These are phyloP conservation scores for Darwinula stevensoni DNA, from an alignment of 2,888 invertebrate species.

Conservation along the genomic window DNA sequence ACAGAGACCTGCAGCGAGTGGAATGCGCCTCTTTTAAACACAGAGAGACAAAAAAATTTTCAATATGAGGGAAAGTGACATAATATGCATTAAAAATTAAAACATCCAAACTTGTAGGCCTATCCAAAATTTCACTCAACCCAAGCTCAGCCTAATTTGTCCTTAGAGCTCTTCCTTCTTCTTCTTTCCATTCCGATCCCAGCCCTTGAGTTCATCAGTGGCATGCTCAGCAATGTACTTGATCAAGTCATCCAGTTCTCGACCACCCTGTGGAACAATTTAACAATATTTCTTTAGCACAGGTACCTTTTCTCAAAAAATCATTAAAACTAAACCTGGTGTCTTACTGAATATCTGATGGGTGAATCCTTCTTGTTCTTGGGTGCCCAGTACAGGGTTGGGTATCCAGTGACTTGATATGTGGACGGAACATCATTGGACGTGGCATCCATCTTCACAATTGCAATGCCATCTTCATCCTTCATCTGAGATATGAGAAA, in stretches of 20 bases:
- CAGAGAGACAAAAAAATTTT: no score
- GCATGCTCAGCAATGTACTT: conserved; percentile 80
- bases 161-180: conserved; percentile 31
- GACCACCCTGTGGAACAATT: conserved; percentile 52
- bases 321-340: not conserved
- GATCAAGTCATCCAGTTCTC: conserved; percentile 72
- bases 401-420: conserved; percentile 87
- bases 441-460: conserved; percentile 95
- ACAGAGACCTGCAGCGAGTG: no score
- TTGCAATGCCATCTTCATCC: conserved; percentile 55
- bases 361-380: conserved; percentile 48
- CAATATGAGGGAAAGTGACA: no score
- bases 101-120: no score
- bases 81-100: no score
- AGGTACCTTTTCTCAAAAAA: not conserved
- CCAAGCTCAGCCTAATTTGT: no score
- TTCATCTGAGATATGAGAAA: conserved; percentile 26
- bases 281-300: conserved; percentile 7
- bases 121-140: no score
- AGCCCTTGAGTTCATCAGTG: conserved; percentile 56
- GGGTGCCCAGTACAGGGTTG: conserved; percentile 83
- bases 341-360: conserved; percentile 47
- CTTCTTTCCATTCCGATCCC: conserved; percentile 46
- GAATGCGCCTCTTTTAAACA: no score
- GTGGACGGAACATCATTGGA: conserved; percentile 81